These are phyloP conservation scores for Vulpes lagopus DNA, from an alignment of 2,113 vertebrate species.

Conservation along the genomic window DNA sequence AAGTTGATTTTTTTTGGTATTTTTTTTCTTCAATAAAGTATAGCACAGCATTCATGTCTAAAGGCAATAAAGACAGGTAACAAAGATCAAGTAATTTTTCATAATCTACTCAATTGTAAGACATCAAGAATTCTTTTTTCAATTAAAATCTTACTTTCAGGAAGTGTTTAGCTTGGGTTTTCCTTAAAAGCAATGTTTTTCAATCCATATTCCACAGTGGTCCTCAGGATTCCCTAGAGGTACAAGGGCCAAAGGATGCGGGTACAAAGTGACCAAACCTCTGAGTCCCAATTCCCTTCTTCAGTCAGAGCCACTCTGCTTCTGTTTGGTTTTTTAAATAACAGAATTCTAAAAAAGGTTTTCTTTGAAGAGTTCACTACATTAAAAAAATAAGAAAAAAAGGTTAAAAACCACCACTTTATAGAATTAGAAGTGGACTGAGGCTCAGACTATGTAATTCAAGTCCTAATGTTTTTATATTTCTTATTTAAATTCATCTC, in stretches of 20 bases:
- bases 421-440: neutral
- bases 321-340: neutral
- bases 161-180: conserved; percentile 35
- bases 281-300: no score
- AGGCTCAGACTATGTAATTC: neutral
- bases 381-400: neutral
- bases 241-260: neutral
- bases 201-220: no score
- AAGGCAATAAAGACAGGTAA: neutral
- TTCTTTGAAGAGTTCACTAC: neutral
- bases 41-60: neutral
- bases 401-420: neutral
- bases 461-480: neutral
- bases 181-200: neutral
- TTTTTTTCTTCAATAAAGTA: neutral
- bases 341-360: neutral
- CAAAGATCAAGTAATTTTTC: neutral
- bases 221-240: neutral
- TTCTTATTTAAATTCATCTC: conserved; percentile 49
- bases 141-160: conserved; percentile 4
- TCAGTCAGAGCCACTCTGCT: neutral
- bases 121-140: neutral
- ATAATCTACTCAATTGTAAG: neutral
- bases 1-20: neutral
- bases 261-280: neutral